Evolutionary conservation across 2,113 vertebrate species (phyloP).

Genomic region (Dasyurus viverrinus): DNA sequence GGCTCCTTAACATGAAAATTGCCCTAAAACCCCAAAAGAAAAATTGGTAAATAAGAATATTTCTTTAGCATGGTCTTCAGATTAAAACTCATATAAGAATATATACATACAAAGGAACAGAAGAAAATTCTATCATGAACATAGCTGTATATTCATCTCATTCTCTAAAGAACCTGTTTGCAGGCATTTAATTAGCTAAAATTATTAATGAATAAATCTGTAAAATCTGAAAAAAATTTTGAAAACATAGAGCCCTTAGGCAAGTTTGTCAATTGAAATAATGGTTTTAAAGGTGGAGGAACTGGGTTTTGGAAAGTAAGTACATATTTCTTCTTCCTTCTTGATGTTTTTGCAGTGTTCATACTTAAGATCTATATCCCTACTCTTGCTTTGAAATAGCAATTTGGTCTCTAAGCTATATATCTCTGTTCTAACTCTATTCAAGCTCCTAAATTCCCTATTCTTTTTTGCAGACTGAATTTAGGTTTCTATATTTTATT

Average conservation of each 20-base stretch:
- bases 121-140: background rate
- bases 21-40: background rate
- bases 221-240: slow-evolving; percentile 19
- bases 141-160: slow-evolving; percentile 13
- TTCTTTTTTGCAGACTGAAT: slow-evolving; percentile 4
- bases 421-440: slow-evolving; percentile 48
- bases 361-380: slow-evolving; percentile 48
- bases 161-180: slow-evolving; percentile 27
- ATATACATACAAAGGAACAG: background rate
- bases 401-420: slow-evolving; percentile 55
- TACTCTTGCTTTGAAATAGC: slow-evolving; percentile 53
- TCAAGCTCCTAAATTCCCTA: slow-evolving; percentile 12
- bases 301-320: background rate
- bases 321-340: slow-evolving; percentile 34
- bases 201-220: background rate
- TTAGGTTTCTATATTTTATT: background rate
- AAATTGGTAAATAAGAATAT: background rate
- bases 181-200: slow-evolving; percentile 20
- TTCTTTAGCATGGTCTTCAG: slow-evolving; percentile 40
- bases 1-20: slow-evolving; percentile 45
- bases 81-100: slow-evolving; percentile 1
- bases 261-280: background rate
- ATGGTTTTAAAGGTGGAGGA: background rate
- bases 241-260: background rate
- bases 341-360: slow-evolving; percentile 34